Conservation (phyloP, 1,140 invertebrate species). For the Adelges cooleyi region DNA sequence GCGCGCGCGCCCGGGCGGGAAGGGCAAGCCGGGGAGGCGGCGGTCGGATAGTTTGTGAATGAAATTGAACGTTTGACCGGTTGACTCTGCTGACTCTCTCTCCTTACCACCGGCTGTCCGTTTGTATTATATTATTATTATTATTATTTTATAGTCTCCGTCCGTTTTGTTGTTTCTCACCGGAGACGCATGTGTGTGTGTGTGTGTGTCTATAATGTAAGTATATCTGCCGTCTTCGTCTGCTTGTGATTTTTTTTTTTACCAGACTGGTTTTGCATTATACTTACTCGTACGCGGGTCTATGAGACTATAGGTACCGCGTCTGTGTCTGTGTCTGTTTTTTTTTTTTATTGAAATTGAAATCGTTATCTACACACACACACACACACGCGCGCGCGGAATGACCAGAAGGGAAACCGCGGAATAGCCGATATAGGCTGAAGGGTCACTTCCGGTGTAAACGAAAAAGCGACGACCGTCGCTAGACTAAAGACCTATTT, state of each 20-base stretch:
- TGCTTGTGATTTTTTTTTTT: neutral
- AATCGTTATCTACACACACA: conserved; percentile 3
- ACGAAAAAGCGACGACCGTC: too few species aligned
- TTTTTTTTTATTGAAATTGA: conserved; percentile 17
- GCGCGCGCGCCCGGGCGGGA: too few species aligned
- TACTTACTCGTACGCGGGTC: neutral
- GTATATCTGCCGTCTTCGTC: neutral
- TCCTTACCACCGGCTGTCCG: neutral
- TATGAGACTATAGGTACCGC: neutral
- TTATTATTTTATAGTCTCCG: neutral
- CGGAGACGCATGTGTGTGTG: neutral
- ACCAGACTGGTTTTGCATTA: conserved; percentile 1
- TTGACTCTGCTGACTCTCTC: neutral
- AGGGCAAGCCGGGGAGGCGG: neutral
- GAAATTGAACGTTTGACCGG: conserved; percentile 21
- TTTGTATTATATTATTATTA: neutral
- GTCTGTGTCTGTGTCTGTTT: neutral
- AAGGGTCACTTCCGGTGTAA: too few species aligned
- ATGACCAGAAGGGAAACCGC: too few species aligned
- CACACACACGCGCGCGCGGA: too few species aligned
- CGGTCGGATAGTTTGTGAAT: conserved; percentile 9
- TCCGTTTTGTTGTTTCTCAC: neutral
- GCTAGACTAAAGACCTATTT: too few species aligned
- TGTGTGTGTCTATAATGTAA: neutral
- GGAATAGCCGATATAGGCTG: too few species aligned